A percentile compares a stretch with the other conserved stretches of the same genome.
Conservation (phyloP, 2,113 vertebrate genomes). For the Vulpes vulpes region DNA sequence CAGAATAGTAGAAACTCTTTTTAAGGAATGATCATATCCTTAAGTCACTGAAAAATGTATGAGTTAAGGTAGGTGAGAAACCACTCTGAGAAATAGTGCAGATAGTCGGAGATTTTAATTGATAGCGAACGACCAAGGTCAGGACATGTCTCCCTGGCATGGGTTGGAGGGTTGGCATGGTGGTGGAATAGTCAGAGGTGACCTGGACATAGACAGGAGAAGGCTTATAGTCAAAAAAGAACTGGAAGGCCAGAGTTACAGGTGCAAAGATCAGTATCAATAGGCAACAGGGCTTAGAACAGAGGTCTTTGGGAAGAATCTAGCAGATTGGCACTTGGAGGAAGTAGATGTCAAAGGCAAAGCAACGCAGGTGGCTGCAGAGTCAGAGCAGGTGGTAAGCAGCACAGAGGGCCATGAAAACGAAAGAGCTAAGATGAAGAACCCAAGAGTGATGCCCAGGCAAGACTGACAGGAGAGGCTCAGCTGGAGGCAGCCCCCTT, state of each 20-base stretch:
- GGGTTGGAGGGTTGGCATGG: not conserved
- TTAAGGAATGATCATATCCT: slow-evolving; percentile 18
- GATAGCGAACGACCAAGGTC: not conserved
- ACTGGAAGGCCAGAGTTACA: not conserved
- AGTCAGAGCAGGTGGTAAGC: not conserved
- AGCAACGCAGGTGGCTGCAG: not conserved
- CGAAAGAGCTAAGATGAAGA: not conserved
- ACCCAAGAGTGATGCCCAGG: not conserved
- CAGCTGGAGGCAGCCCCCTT: not conserved
- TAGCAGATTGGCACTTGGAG: not conserved
- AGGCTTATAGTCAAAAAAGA: not conserved
- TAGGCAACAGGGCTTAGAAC: not conserved
- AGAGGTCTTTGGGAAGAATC: slow-evolving; percentile 4
- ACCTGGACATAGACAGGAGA: not conserved
- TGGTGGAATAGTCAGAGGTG: not conserved
- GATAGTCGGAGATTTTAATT: not conserved
- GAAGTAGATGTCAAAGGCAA: not conserved
- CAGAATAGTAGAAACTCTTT: not conserved
- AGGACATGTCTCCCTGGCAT: not conserved
- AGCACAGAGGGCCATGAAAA: not conserved
- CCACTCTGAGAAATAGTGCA: slow-evolving; percentile 6
- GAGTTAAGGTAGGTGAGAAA: not conserved
- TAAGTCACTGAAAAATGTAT: not conserved
- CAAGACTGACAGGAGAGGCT: not conserved
- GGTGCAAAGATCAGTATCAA: not conserved